These are phyloP conservation scores for Aphaenogaster floridana DNA, from an alignment of 1,140 invertebrate genomes.

Conservation along the genomic window DNA sequence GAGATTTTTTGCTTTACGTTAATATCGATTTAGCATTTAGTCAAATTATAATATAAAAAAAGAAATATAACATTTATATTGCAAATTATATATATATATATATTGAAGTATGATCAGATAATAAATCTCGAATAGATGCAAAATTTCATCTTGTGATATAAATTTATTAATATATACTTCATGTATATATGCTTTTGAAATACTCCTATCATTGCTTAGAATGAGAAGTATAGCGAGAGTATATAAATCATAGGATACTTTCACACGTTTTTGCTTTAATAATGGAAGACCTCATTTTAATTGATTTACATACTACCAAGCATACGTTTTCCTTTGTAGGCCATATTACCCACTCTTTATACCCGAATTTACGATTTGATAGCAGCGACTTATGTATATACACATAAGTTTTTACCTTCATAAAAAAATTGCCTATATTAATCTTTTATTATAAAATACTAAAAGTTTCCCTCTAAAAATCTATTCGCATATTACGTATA, in stretches of 20 bases:
- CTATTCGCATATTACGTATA: conserved; percentile 70
- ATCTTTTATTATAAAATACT: conserved; percentile 71
- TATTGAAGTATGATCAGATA: conserved; percentile 11
- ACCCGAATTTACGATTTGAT: conserved; percentile 47
- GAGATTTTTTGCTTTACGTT: conserved; percentile 58
- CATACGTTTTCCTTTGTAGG: conserved; percentile 68
- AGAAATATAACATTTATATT: conserved; percentile 27
- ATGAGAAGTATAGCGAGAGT: conserved; percentile 55
- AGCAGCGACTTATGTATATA: conserved; percentile 61
- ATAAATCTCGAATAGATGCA: conserved; percentile 31
- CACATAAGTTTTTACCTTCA: conserved; percentile 64
- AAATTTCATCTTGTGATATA: conserved; percentile 41
- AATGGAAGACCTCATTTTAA: conserved; percentile 79
- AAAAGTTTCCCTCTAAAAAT: conserved; percentile 79
- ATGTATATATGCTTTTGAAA: conserved; percentile 53
- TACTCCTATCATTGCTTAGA: conserved; percentile 55
- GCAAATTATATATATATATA: conserved; percentile 22
- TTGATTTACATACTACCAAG: conserved; percentile 71
- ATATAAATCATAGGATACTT: conserved; percentile 64
- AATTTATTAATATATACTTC: conserved; percentile 61
- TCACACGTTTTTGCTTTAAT: conserved; percentile 67
- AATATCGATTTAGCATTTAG: conserved; percentile 47
- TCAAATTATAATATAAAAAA: conserved; percentile 53
- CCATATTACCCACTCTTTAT: conserved; percentile 60
- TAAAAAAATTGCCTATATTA: conserved; percentile 71